Evolutionary conservation across 2,113 vertebrate genomes (phyloP).

Genomic region (Mugil cephalus): DNA sequence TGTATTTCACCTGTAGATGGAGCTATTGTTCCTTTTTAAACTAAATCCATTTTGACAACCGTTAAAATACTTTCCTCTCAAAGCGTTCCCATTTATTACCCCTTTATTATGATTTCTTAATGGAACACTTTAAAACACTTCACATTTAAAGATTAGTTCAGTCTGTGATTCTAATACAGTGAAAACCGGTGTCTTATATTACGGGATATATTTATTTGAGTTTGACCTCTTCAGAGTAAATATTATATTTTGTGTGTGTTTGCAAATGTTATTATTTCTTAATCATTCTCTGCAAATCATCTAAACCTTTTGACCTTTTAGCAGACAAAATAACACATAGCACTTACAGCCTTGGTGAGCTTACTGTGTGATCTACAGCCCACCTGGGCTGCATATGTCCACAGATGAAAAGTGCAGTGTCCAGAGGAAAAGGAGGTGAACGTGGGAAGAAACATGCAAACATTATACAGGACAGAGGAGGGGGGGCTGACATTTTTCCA

Average conservation of each 20-base stretch:
- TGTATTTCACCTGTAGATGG: slow-evolving; percentile 59
- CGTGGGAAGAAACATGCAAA: slow-evolving; percentile 11
- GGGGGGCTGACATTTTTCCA: neutral
- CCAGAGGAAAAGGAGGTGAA: slow-evolving; percentile 17
- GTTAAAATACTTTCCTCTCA: neutral
- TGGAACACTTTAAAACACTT: neutral
- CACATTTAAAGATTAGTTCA: neutral
- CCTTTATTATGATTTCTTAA: neutral
- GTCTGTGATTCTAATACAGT: too few relatives aligned
- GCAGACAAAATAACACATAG: slow-evolving; percentile 15
- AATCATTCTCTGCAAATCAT: neutral
- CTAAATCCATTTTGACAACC: neutral
- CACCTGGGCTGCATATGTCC: slow-evolving; percentile 38
- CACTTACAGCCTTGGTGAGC: slow-evolving; percentile 36
- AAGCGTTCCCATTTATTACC: neutral
- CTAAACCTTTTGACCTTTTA: too few relatives aligned
- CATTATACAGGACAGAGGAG: neutral
- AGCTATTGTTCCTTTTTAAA: slow-evolving; percentile 25
- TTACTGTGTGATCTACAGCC: slow-evolving; percentile 19
- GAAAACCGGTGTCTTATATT: neutral
- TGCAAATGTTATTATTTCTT: neutral
- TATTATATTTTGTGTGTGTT: too few relatives aligned
- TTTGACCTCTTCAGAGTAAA: too few relatives aligned
- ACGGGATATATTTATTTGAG: too few relatives aligned
- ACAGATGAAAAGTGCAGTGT: neutral